Evolutionary conservation across 2,797 vertebrate species (phyloP).

Genomic region (Merluccius polli): DNA sequence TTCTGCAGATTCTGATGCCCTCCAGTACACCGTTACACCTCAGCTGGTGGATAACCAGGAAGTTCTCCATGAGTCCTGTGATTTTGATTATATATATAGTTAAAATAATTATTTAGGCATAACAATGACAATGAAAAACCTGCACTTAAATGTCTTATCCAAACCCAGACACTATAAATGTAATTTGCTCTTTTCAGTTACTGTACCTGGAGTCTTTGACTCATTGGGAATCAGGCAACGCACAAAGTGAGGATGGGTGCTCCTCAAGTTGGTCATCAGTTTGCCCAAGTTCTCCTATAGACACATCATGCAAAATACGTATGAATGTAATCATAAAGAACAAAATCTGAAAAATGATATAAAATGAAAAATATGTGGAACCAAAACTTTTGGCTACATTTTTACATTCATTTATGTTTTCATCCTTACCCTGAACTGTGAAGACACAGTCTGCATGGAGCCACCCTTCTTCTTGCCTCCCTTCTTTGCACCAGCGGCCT

Average conservation of each 20-base stretch:
- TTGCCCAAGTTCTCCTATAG: constrained; percentile 80
- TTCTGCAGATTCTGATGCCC: constrained; percentile 31
- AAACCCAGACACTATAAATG: background rate
- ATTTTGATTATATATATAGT: background rate
- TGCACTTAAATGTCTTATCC: background rate
- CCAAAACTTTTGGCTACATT: background rate
- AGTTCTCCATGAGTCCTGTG: constrained; percentile 61
- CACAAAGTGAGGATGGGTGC: constrained; percentile 81
- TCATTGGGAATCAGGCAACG: constrained; percentile 84
- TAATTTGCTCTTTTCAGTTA: background rate
- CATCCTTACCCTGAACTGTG: constrained; percentile 50
- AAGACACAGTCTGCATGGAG: constrained; percentile 58
- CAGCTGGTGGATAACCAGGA: constrained; percentile 82
- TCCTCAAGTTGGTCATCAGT: constrained; percentile 76
- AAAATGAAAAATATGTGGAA: background rate
- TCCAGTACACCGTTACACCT: constrained; percentile 72
- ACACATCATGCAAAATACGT: background rate
- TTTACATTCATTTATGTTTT: background rate
- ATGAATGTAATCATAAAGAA: background rate
- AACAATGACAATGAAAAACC: background rate
- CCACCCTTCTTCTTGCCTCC: constrained; percentile 56
- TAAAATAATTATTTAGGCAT: background rate
- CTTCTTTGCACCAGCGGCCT: constrained; percentile 63
- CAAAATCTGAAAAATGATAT: background rate
- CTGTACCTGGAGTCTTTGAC: constrained; percentile 80